Evolutionary conservation across 2,888 invertebrate species (phyloP), one percentile per base, ranked within the genome.

Genomic region (Orgyia antiqua): DNA sequence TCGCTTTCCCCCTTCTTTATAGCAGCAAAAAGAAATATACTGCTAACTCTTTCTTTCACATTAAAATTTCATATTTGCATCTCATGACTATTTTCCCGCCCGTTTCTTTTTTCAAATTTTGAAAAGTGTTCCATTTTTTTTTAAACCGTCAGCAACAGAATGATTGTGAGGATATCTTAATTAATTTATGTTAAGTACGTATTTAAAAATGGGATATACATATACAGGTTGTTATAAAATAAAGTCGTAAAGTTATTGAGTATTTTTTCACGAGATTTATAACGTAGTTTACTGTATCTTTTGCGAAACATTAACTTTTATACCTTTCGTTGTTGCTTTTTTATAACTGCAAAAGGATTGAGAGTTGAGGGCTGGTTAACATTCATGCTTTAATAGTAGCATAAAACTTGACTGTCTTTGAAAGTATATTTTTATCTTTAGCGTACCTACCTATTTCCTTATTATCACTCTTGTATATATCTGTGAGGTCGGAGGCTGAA

Each of bases 171-270:
- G 68, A 72, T 67, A 77, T 76, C 63, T 73, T 80, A 82, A 86
- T 84, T 86, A 86, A 83, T 86, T 84, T 80, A 82, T 83, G 78
- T 72, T 76, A 76, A 77, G 69, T 68, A 73, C 66, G 4, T 68
- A n/a, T n/a, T n/a, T n/a, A n/a, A n/a, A n/a, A n/a, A n/a, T n/a
- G 69, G 71, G 72, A 44, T 46, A 39, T 41, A 37, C 52, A n/a
- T 49, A 55, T 58, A 53, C 57, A 45, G 54, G 52, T 61, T 69
- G 58, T 71, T 66, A 74, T 76, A 56, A 58, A 53, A 48, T 45
- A 49, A 33, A 49, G 61, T 62, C 69, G 59, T 71, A 67, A 74
- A 76, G 57, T 58, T 53, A 49, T 45, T 48, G 34, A 48, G 61
- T 61, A 59, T 59, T 66, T 69, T 68, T 68, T 54, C 20, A 58